These are phyloP conservation scores for Crematogaster levior DNA, from an alignment of 2,888 invertebrate species.

Conservation along the genomic window DNA sequence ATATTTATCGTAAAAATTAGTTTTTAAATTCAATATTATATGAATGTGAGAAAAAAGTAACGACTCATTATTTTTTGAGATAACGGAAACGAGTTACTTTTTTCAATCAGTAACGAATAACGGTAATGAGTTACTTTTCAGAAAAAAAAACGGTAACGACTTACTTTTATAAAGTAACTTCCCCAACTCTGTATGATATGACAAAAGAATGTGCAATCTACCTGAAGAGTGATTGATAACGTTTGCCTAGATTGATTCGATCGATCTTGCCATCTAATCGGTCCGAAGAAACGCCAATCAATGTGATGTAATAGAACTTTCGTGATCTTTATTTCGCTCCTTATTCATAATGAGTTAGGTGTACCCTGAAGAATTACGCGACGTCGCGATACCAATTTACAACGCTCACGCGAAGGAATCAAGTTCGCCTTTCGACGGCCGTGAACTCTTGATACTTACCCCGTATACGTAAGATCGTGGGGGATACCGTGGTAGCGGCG, in stretches of 20 bases:
- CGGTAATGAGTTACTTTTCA: too few relatives aligned
- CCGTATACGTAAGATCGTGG: slow-evolving; percentile 88
- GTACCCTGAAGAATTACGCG: neutral
- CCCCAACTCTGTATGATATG: too few relatives aligned
- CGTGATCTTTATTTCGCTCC: neutral
- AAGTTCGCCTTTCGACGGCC: slow-evolving; percentile 19
- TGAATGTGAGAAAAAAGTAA: too few relatives aligned
- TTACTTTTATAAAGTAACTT: too few relatives aligned
- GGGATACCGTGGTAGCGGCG: slow-evolving; percentile 95
- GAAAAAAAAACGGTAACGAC: too few relatives aligned
- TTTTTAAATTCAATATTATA: too few relatives aligned
- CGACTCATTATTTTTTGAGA: too few relatives aligned
- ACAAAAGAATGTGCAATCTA: neutral
- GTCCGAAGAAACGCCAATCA: neutral
- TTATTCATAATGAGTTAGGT: neutral
- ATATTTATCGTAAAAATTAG: too few relatives aligned
- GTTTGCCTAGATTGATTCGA: neutral
- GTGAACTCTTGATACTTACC: slow-evolving; percentile 81
- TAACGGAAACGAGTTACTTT: too few relatives aligned
- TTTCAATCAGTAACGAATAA: too few relatives aligned
- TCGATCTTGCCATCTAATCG: neutral
- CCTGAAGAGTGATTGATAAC: neutral
- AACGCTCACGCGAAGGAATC: slow-evolving; percentile 4
- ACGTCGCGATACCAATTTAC: slow-evolving; percentile 14
- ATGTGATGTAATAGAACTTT: neutral